These are phyloP conservation scores for Synergus itoensis DNA, from an alignment of 2,888 invertebrate genomes.

Conservation along the genomic window DNA sequence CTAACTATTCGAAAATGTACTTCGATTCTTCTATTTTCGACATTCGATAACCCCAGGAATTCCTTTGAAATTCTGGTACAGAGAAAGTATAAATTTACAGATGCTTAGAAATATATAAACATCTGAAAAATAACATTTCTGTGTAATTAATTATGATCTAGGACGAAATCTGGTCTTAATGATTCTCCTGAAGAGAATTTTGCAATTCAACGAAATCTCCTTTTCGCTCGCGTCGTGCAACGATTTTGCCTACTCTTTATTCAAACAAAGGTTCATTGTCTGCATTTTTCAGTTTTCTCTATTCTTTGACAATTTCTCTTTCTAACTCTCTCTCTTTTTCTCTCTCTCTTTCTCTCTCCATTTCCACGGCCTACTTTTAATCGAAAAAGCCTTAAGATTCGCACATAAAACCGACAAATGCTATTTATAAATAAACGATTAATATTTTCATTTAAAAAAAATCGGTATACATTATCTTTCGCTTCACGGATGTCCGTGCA, in stretches of 20 bases:
- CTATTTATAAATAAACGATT: neutral
- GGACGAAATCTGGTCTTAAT: slow-evolving; percentile 1
- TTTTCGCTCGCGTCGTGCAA: neutral
- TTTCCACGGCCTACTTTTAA: neutral
- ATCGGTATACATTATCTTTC: no score
- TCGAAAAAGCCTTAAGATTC: neutral
- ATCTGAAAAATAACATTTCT: neutral
- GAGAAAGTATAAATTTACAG: no score
- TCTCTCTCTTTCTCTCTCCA: neutral
- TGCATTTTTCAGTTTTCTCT: neutral
- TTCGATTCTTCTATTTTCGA: no score
- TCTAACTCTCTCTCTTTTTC: neutral
- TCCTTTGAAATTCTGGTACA: no score
- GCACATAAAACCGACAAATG: neutral
- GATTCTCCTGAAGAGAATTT: slow-evolving; percentile 9
- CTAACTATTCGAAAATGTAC: neutral
- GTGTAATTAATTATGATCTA: slow-evolving; percentile 8
- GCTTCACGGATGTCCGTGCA: no score
- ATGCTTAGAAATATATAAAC: no score
- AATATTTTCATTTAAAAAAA: no score
- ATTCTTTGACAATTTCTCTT: neutral
- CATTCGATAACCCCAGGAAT: no score
- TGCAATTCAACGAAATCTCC: slow-evolving; percentile 2
- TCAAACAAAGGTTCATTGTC: slow-evolving; percentile 6
- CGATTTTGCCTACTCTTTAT: slow-evolving; percentile 10